phyloP scores from a whole-genome alignment of 2,888 invertebrate species.

The Acanthosepion esculentum region DNA sequence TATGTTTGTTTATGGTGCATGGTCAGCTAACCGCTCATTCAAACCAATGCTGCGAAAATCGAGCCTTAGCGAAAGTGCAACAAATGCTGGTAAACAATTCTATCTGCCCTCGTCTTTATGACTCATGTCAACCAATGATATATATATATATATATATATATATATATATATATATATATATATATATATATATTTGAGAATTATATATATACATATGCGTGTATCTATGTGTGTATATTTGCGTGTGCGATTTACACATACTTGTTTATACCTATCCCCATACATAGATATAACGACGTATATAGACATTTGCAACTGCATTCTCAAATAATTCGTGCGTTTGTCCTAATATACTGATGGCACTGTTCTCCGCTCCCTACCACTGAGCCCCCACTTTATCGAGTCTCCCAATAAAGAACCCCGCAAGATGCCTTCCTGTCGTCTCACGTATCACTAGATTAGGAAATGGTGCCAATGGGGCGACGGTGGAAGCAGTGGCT shows the following conservation, averaged over 20 bases:
- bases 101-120: too few relatives aligned
- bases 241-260: not conserved
- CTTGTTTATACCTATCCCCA: not conserved
- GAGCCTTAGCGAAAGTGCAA: too few relatives aligned
- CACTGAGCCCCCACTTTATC: not conserved
- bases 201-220: not conserved
- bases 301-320: not conserved
- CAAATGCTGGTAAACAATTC: too few relatives aligned
- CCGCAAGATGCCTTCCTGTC: conserved; percentile 33
- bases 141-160: not conserved
- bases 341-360: not conserved
- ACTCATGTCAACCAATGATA: too few relatives aligned
- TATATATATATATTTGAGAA: not conserved
- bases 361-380: not conserved
- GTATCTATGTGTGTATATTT: not conserved
- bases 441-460: not conserved
- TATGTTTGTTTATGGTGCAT: too few relatives aligned
- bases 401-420: not conserved
- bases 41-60: too few relatives aligned
- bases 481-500: not conserved
- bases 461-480: conserved; percentile 33
- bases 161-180: not conserved
- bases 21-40: too few relatives aligned
- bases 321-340: not conserved
- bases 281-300: not conserved